Conservation (phyloP, 2,888 invertebrate species). For the Glyphotaelius pellucidus region DNA sequence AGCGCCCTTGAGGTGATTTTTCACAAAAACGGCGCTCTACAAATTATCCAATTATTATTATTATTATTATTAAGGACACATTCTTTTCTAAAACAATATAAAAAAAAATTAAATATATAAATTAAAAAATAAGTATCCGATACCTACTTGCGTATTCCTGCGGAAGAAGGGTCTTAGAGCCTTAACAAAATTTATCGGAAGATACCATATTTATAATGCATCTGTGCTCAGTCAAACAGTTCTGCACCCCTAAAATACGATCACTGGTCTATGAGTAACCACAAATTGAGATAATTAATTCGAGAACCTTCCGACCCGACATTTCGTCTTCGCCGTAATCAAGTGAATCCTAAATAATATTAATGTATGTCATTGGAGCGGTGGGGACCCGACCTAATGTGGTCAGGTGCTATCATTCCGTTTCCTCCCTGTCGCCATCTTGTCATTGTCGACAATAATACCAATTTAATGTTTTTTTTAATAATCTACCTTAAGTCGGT, state of each 20-base stretch:
- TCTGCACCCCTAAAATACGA: slow-evolving; percentile 20
- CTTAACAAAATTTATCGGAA: too few species aligned
- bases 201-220: too few species aligned
- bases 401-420: neutral
- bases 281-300: slow-evolving; percentile 45
- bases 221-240: neutral
- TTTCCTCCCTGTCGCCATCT: neutral
- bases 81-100: too few species aligned
- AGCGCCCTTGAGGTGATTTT: too few species aligned
- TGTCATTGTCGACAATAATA: neutral
- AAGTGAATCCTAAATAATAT: slow-evolving; percentile 6
- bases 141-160: too few species aligned
- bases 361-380: slow-evolving; percentile 43
- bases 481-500: neutral
- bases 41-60: too few species aligned
- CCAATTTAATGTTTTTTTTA: slow-evolving; percentile 36
- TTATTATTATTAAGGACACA: too few species aligned
- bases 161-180: too few species aligned
- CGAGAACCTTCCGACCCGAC: slow-evolving; percentile 6
- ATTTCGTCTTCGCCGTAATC: slow-evolving; percentile 1
- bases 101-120: too few species aligned
- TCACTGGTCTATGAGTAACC: slow-evolving; percentile 24
- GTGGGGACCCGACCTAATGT: neutral
- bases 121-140: too few species aligned
- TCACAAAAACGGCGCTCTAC: too few species aligned